These are phyloP conservation scores for Sturnus vulgaris DNA, from an alignment of 2,113 vertebrate genomes.

Conservation along the genomic window DNA sequence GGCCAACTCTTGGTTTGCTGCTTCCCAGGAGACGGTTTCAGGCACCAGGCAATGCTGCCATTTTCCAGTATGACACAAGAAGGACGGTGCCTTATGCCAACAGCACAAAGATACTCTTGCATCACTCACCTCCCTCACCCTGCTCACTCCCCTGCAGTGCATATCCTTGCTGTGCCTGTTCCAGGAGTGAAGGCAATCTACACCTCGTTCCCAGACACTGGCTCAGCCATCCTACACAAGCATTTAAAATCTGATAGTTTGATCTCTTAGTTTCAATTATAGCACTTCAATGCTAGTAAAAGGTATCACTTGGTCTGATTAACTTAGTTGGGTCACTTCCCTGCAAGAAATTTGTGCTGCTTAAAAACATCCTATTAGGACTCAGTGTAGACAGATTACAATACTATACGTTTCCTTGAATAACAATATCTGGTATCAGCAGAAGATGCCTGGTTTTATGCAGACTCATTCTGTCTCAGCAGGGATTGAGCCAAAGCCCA, in stretches of 20 bases:
- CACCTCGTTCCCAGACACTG: rapidly evolving
- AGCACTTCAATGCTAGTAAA: neutral
- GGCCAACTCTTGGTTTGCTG: rapidly evolving
- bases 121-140: rapidly evolving
- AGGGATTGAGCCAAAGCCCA: neutral
- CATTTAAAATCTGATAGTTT: neutral
- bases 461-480: neutral
- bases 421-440: neutral
- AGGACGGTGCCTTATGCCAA: too few relatives aligned
- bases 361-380: neutral
- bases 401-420: neutral
- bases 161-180: neutral
- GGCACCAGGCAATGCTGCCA: rapidly evolving
- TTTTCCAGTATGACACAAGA: neutral
- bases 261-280: neutral
- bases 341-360: neutral
- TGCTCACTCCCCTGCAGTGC: rapidly evolving
- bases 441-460: neutral
- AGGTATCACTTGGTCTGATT: neutral
- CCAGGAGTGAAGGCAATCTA: neutral
- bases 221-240: rapidly evolving
- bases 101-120: rapidly evolving
- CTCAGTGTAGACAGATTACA: neutral
- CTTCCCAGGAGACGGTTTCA: neutral
- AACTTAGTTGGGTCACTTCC: neutral